These are phyloP conservation scores for Operophtera brumata DNA, from an alignment of 2,888 invertebrate species.

Conservation along the genomic window DNA sequence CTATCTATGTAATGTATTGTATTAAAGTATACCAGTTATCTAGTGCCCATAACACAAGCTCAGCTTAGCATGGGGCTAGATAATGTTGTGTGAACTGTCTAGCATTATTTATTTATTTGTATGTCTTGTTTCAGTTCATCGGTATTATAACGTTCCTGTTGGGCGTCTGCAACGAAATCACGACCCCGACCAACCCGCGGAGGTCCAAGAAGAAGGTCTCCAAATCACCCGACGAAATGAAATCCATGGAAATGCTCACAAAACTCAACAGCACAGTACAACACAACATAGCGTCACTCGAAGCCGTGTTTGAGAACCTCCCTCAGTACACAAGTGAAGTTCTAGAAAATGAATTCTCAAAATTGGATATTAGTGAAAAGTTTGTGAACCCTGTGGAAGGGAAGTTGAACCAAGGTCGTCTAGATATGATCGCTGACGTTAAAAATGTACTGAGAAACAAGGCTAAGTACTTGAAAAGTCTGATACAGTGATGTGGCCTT, in stretches of 20 bases:
- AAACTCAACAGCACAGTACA: slow-evolving; percentile 60
- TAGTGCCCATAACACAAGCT: too few species aligned
- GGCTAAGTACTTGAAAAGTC: slow-evolving; percentile 74
- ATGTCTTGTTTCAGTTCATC: slow-evolving; percentile 70
- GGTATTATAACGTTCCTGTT: slow-evolving; percentile 79
- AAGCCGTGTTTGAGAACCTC: slow-evolving; percentile 69
- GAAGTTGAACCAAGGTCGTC: slow-evolving; percentile 73
- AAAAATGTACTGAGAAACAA: slow-evolving; percentile 78
- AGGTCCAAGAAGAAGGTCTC: slow-evolving; percentile 81
- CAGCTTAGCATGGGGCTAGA: too few species aligned
- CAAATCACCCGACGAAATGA: slow-evolving; percentile 68
- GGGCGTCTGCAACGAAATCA: slow-evolving; percentile 78
- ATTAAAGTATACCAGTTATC: too few species aligned
- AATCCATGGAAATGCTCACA: slow-evolving; percentile 55
- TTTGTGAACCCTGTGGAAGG: slow-evolving; percentile 65
- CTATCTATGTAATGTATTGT: too few species aligned
- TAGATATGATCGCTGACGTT: slow-evolving; percentile 74
- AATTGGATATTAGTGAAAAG: slow-evolving; percentile 50
- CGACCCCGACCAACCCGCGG: slow-evolving; percentile 73
- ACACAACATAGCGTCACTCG: slow-evolving; percentile 56
- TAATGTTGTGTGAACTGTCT: too few species aligned
- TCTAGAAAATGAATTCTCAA: slow-evolving; percentile 61
- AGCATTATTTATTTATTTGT: too few species aligned
- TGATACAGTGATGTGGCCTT: slow-evolving; percentile 55
- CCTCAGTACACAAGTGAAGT: slow-evolving; percentile 55